phyloP scores from a whole-genome alignment of 2,888 invertebrate genomes.

The Ellobium chinense region DNA sequence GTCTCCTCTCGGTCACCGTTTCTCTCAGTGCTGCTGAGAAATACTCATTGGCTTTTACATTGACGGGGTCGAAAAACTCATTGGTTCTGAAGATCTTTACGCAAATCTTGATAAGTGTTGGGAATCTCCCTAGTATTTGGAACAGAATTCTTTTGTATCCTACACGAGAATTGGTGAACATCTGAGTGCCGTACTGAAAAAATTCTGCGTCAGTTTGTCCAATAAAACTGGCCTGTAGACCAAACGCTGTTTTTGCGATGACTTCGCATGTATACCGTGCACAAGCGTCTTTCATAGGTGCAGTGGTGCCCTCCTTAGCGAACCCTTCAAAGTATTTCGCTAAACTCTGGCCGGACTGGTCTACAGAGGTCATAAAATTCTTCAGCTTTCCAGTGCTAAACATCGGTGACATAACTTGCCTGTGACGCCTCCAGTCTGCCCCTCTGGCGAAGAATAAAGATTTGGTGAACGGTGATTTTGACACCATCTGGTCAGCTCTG shows the following conservation, averaged over 20 bases:
- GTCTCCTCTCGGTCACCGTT: conserved; percentile 5
- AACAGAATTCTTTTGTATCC: neutral
- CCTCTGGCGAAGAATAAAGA: conserved; percentile 35
- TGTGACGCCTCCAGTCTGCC: conserved; percentile 12
- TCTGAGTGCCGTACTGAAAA: conserved; percentile 1
- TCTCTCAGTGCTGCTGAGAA: neutral
- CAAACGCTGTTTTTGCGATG: conserved; percentile 40
- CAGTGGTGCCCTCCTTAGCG: neutral
- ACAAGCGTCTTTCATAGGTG: neutral
- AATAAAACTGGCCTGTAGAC: conserved; percentile 26
- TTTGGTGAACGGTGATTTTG: conserved; percentile 4
- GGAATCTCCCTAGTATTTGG: neutral
- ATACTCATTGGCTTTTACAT: conserved; percentile 11
- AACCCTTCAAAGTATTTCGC: neutral
- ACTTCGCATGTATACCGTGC: conserved; percentile 25
- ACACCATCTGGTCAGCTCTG: neutral
- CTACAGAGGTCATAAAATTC: neutral
- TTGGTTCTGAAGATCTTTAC: neutral
- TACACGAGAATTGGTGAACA: neutral
- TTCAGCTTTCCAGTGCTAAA: conserved; percentile 36
- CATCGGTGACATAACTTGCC: conserved; percentile 25
- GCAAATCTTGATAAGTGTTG: neutral
- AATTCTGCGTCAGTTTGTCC: neutral
- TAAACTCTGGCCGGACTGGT: conserved; percentile 1
- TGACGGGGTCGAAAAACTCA: conserved; percentile 20